Conservation (phyloP, 1,140 invertebrate genomes). For the Episyrphus balteatus region DNA sequence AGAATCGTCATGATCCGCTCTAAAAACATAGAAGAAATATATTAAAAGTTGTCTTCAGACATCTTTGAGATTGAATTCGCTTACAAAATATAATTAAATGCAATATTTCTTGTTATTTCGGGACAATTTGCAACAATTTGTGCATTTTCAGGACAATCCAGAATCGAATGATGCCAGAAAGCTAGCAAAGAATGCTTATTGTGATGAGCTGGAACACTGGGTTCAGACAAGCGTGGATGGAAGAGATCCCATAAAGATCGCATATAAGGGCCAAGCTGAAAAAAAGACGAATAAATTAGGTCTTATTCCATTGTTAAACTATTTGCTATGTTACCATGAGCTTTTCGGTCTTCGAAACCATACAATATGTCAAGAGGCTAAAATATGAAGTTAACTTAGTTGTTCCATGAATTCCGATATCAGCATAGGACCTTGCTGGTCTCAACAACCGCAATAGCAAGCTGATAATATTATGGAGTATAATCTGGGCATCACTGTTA, state of each 20-base stretch:
- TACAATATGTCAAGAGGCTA: conserved; percentile 79
- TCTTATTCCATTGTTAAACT: not conserved
- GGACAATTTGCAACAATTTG: conserved; percentile 71
- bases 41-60: conserved; percentile 1
- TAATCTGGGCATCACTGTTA: conserved; percentile 58
- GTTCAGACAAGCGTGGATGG: conserved; percentile 89
- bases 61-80: conserved; percentile 20
- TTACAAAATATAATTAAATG: conserved; percentile 94
- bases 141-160: conserved; percentile 86
- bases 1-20: conserved; percentile 90
- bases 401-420: conserved; percentile 73
- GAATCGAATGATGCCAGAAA: conserved; percentile 86
- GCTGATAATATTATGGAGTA: conserved; percentile 77
- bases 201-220: conserved; percentile 85
- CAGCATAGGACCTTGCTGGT: conserved; percentile 71
- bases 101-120: conserved; percentile 69
- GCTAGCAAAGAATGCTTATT: conserved; percentile 87
- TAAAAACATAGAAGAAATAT: conserved; percentile 28
- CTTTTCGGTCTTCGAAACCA: conserved; percentile 81
- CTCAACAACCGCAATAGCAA: conserved; percentile 66
- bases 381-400: conserved; percentile 88
- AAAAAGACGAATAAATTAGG: not conserved
- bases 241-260: conserved; percentile 86
- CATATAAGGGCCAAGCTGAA: conserved; percentile 76
- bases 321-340: conserved; percentile 57